Conservation (phyloP, 1,140 invertebrate genomes). For the Megalonaias nervosa region DNA sequence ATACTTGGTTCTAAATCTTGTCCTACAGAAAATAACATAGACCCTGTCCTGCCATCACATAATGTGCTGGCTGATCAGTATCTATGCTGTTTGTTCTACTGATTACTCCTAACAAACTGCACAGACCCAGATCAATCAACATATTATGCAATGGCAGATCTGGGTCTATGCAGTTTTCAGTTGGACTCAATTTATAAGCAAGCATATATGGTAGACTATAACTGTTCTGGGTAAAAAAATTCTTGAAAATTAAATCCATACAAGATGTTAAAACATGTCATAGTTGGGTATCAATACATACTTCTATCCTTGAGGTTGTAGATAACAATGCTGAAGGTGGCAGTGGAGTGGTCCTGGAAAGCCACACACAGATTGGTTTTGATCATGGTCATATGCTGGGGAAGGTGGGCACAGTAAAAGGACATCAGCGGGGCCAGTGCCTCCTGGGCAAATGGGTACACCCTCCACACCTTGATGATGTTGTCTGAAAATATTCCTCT, state of each 20-base stretch:
- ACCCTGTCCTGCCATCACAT: too few species aligned
- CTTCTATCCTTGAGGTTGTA: constrained; percentile 68
- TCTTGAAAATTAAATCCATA: neutral
- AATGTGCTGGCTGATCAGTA: too few species aligned
- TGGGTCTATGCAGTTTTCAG: too few species aligned
- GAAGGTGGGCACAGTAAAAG: constrained; percentile 68
- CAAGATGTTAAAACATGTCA: neutral
- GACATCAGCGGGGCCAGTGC: constrained; percentile 67
- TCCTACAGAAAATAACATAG: too few species aligned
- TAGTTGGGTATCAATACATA: constrained; percentile 36
- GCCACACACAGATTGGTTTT: constrained; percentile 65
- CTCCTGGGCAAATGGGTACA: constrained; percentile 69
- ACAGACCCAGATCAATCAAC: too few species aligned
- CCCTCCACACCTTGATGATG: constrained; percentile 69
- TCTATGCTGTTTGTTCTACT: too few species aligned
- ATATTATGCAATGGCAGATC: too few species aligned
- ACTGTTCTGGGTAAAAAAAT: neutral
- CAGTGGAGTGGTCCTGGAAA: constrained; percentile 66
- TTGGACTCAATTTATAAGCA: too few species aligned
- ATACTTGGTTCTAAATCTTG: too few species aligned
- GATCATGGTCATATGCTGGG: constrained; percentile 65
- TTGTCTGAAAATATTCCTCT: constrained; percentile 57
- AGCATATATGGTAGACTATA: too few species aligned
- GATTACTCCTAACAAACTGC: too few species aligned
- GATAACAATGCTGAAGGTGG: constrained; percentile 66